phyloP scores from a whole-genome alignment of 2,888 invertebrate species.

The Isoperla grammatica region DNA sequence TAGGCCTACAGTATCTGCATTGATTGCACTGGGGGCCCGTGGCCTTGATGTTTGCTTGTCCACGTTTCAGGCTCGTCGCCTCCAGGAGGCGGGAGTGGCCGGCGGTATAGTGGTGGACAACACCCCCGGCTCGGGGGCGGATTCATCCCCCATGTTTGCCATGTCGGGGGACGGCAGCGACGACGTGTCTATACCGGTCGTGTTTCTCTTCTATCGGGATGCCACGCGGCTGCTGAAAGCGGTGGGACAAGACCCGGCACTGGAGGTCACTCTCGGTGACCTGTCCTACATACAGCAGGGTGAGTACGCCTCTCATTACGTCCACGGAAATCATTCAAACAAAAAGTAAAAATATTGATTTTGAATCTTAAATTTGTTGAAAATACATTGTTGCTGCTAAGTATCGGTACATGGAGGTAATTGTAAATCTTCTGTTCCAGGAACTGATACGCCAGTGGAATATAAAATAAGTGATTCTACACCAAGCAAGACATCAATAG shows the following conservation, averaged over 20 bases:
- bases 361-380: no score
- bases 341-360: no score
- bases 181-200: constrained; percentile 83
- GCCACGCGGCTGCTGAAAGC: constrained; percentile 61
- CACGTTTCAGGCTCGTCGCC: constrained; percentile 62
- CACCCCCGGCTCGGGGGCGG: constrained; percentile 65
- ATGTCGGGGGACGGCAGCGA: constrained; percentile 93
- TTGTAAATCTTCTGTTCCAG: neutral
- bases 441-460: neutral
- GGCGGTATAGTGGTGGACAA: constrained; percentile 86
- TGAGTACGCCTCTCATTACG: neutral
- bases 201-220: constrained; percentile 80
- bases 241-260: constrained; percentile 49
- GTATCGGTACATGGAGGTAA: neutral
- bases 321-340: no score
- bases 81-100: constrained; percentile 75
- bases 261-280: constrained; percentile 48
- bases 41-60: no score
- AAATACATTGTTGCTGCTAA: no score
- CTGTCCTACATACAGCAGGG: constrained; percentile 17
- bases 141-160: constrained; percentile 80
- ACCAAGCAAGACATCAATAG: neutral
- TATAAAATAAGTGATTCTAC: neutral
- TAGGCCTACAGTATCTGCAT: no score
- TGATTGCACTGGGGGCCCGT: no score